phyloP scores from a whole-genome alignment of 2,888 invertebrate genomes.

The Brachypalpus laphriformis region DNA sequence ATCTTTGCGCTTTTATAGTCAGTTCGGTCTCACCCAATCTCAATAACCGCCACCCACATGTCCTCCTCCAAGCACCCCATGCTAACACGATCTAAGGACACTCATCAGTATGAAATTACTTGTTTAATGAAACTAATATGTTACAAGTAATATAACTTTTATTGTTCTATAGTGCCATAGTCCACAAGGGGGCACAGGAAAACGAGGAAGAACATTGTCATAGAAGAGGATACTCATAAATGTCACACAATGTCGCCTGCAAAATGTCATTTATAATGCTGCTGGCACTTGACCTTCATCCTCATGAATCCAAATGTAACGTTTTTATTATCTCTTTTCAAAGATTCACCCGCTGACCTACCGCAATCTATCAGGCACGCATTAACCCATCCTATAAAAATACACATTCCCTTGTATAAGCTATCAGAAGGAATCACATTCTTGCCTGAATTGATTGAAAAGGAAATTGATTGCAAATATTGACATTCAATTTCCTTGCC shows the following conservation, averaged over 20 bases:
- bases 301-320: neutral
- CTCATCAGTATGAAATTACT: neutral
- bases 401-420: conserved; percentile 5
- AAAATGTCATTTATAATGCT: neutral
- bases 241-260: neutral
- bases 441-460: conserved; percentile 25
- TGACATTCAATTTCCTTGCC: conserved; percentile 44
- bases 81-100: neutral
- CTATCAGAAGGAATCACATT: conserved; percentile 2
- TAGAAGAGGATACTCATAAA: neutral
- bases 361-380: conserved; percentile 2
- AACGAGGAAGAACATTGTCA: neutral
- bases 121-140: neutral
- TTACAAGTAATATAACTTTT: neutral
- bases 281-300: conserved; percentile 2
- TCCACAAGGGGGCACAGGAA: neutral
- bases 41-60: too few species aligned
- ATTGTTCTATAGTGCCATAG: neutral
- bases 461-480: conserved; percentile 50
- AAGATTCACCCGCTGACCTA: neutral
- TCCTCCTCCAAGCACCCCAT: neutral
- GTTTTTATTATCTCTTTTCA: neutral
- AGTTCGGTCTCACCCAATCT: too few species aligned
- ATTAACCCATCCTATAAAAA: conserved; percentile 6
- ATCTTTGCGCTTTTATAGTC: too few species aligned